Base-by-base conservation (phyloP, 2,888 invertebrate species). In the Aethes cnicana region DNA sequence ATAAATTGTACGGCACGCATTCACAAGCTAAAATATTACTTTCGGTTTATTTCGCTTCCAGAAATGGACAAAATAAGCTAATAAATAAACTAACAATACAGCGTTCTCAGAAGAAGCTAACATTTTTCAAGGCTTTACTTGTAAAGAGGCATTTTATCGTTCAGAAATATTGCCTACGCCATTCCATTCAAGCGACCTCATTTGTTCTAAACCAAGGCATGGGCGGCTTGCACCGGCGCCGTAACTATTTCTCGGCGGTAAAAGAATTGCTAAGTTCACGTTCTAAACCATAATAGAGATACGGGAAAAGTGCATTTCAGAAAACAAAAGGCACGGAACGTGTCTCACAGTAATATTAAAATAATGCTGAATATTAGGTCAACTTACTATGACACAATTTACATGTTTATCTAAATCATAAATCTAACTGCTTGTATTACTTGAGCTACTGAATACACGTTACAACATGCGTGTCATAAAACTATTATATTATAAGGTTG, bases 161-260 rank as follows among this genome's bases (percentile, higher is more conserved):
- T 52, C 37, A 52, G 52, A 52, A 52, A 52, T 52, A 52, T 46
- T 52, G 52, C 52, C 37, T 46, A 52, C 52, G 52, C 52, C 52
- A 52, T 52, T 52, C 20, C 50, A 50, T 44, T 14, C 43, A 43
- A 44, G 50, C 50, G 50, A 50, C 50, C 50, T 50, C 50, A 50
- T 50, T 50, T 50, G 50, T 50, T 50, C 36, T 50, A 44, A 50
- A 50, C 43, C 43, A 43, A 50, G 43, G 43, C 43, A 50, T 17
- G 50, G 30, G 5, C 20, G 50, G 50, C 43, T 44, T 50, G 43
- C 43, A 44, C 50, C 23, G 36, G 35, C 43, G 25, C 23, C 37
- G 18, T 17, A 50, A 50, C 50, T 30, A 44, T 50, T 50, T 43
- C 43, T 37, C 30, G 18, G 21, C 43, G 50, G 32, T 50, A 50